Conservation (phyloP, 2,797 vertebrate genomes). For the Sebastes steindachneri region DNA sequence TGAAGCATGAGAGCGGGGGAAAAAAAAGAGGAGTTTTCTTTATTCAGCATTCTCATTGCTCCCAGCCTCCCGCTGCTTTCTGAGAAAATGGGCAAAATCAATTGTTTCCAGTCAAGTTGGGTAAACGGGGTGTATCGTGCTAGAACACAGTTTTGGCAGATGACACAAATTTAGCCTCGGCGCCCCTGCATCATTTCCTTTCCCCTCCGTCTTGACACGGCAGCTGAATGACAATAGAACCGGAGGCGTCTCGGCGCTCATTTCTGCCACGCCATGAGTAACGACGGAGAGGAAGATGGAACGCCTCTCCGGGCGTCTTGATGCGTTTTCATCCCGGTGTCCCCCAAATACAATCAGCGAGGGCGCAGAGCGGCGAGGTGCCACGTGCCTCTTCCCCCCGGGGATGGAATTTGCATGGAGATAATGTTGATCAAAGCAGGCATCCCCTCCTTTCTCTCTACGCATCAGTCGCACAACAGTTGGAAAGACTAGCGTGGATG, state of each 20-base stretch:
- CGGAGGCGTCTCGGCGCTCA: constrained; percentile 29
- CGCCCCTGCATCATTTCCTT: constrained; percentile 43
- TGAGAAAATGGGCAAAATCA: constrained; percentile 53
- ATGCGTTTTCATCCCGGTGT: constrained; percentile 52
- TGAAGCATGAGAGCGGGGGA: neutral
- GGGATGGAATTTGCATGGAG: constrained; percentile 57
- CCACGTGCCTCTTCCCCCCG: neutral
- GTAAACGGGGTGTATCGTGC: constrained; percentile 54
- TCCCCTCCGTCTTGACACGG: constrained; percentile 41
- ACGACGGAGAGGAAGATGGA: constrained; percentile 49
- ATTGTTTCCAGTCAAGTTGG: constrained; percentile 65
- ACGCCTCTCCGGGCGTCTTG: constrained; percentile 31
- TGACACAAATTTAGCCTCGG: constrained; percentile 63
- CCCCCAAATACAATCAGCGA: constrained; percentile 61
- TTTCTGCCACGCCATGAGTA: constrained; percentile 48
- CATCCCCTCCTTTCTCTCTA: neutral
- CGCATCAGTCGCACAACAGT: constrained; percentile 13
- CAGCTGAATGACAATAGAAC: constrained; percentile 65
- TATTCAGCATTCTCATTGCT: constrained; percentile 48
- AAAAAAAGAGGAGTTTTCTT: constrained; percentile 23
- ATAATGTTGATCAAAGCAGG: constrained; percentile 56
- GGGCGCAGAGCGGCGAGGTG: constrained; percentile 43
- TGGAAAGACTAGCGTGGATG: constrained; percentile 8
- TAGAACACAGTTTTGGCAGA: constrained; percentile 66
- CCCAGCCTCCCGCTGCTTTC: constrained; percentile 35